Conservation (phyloP, 1,140 invertebrate genomes). For the Anastrepha obliqua region DNA sequence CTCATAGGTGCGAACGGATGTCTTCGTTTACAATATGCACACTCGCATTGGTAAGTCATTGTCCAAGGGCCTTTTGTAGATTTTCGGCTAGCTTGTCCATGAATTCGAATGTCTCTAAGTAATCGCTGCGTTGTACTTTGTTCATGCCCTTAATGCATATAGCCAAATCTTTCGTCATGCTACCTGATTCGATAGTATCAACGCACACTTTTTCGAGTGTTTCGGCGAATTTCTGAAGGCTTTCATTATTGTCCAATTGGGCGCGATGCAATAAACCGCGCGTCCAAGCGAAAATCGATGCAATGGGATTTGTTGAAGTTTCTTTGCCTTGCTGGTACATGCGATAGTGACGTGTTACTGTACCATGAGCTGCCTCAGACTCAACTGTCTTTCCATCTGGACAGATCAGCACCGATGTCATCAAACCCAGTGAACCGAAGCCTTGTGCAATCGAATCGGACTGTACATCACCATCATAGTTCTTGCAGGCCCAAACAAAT, state of each 20-base stretch:
- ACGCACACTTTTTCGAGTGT: constrained; percentile 93
- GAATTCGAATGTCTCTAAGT: constrained; percentile 98
- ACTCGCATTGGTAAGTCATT: constrained; percentile 58
- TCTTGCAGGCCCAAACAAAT: constrained; percentile 99
- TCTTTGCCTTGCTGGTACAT: constrained; percentile 96
- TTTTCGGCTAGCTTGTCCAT: constrained; percentile 97
- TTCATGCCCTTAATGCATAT: constrained; percentile 97
- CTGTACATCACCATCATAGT: constrained; percentile 99
- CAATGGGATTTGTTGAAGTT: constrained; percentile 98
- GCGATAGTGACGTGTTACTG: constrained; percentile 96
- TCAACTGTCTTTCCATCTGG: constrained; percentile 98
- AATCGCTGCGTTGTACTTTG: constrained; percentile 89
- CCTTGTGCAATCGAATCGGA: constrained; percentile 98
- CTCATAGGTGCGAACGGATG: constrained; percentile 55
- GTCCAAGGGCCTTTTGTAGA: constrained; percentile 82
- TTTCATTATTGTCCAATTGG: constrained; percentile 91
- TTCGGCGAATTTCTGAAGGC: constrained; percentile 85
- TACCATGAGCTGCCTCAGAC: constrained; percentile 98
- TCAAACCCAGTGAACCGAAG: constrained; percentile 92
- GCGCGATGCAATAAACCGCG: constrained; percentile 93
- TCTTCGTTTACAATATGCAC: background rate
- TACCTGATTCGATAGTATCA: constrained; percentile 93
- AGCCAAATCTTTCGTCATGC: constrained; percentile 99
- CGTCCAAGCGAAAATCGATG: constrained; percentile 99
- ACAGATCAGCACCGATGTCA: constrained; percentile 96